These are phyloP conservation scores for Oryzias dopingdopingensis DNA, from an alignment of 2,797 vertebrate species.

Conservation along the genomic window DNA sequence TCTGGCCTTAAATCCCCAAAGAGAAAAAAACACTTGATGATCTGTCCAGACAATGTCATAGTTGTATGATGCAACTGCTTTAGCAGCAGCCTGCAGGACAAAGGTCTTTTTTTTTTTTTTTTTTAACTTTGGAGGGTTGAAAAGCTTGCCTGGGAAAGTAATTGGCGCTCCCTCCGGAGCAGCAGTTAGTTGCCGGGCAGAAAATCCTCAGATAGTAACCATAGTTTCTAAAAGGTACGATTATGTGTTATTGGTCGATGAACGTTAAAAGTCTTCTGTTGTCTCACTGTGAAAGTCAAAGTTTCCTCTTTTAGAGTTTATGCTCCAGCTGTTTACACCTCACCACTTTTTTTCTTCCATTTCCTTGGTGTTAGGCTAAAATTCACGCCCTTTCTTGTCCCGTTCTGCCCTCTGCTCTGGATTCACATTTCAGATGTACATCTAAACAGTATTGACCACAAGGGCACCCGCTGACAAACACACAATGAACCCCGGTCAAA, in stretches of 20 bases:
- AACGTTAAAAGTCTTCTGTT: slow-evolving; percentile 6
- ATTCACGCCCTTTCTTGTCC: slow-evolving; percentile 36
- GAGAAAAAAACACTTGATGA: slow-evolving; percentile 32
- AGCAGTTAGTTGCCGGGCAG: slow-evolving; percentile 67
- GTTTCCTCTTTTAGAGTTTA: slow-evolving; percentile 23
- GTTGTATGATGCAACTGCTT: slow-evolving; percentile 67
- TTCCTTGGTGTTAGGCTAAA: slow-evolving; percentile 27
- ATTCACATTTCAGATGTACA: slow-evolving; percentile 54
- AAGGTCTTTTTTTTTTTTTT: slow-evolving; percentile 38
- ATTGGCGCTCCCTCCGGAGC: slow-evolving; percentile 65
- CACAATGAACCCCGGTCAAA: slow-evolving; percentile 55
- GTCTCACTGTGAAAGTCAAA: slow-evolving; percentile 18
- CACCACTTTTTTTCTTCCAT: slow-evolving; percentile 20
- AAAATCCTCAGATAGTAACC: slow-evolving; percentile 10
- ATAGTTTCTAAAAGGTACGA: slow-evolving; percentile 6
- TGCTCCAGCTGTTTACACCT: slow-evolving; percentile 33
- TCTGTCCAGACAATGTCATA: slow-evolving; percentile 47
- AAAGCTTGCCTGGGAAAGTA: slow-evolving; percentile 34
- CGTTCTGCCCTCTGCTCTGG: slow-evolving; percentile 44
- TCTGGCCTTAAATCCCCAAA: slow-evolving; percentile 29
- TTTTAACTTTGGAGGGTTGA: slow-evolving; percentile 40
- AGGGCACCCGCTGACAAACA: slow-evolving; percentile 64
- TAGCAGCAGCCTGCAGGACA: slow-evolving; percentile 40
- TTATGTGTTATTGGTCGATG: background rate
- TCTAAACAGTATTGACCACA: slow-evolving; percentile 66